phyloP scores from a whole-genome alignment of 2,113 vertebrate species.

The Halichoeres trimaculatus region DNA sequence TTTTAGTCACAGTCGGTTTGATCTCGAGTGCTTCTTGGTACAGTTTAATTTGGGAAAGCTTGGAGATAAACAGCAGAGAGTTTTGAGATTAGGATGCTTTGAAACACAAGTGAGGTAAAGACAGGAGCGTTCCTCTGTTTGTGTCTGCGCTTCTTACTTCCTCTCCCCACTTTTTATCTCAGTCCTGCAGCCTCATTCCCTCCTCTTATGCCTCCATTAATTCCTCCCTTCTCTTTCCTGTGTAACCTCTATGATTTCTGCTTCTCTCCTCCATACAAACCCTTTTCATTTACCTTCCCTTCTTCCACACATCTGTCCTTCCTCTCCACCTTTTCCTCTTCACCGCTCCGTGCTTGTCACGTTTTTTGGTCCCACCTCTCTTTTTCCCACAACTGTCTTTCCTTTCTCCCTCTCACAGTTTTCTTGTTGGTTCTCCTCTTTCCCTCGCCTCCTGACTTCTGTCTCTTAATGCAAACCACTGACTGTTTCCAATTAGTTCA shows the following conservation, averaged over 20 bases:
- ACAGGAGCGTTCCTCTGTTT: not conserved
- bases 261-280: slow-evolving; percentile 1
- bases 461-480: slow-evolving; percentile 17
- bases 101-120: not conserved
- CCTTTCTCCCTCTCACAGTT: not conserved
- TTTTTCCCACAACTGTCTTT: not conserved
- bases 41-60: not conserved
- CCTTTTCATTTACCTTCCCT: not conserved
- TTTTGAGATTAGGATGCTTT: not conserved
- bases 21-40: not conserved
- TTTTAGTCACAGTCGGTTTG: not conserved
- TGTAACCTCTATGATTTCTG: not conserved
- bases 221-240: not conserved
- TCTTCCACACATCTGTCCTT: not conserved
- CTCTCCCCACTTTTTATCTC: not conserved
- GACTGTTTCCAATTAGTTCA: slow-evolving; percentile 52
- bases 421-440: not conserved
- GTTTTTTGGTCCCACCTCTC: not conserved
- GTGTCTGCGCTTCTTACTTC: not conserved
- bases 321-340: no score
- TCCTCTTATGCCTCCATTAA: not conserved
- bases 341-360: not conserved
- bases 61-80: not conserved
- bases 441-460: not conserved
- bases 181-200: not conserved